A percentile compares a stretch with the other conserved stretches of the same genome.
These are phyloP conservation scores for Anguilla japonica DNA, from an alignment of 2,113 vertebrate species.

Conservation along the genomic window DNA sequence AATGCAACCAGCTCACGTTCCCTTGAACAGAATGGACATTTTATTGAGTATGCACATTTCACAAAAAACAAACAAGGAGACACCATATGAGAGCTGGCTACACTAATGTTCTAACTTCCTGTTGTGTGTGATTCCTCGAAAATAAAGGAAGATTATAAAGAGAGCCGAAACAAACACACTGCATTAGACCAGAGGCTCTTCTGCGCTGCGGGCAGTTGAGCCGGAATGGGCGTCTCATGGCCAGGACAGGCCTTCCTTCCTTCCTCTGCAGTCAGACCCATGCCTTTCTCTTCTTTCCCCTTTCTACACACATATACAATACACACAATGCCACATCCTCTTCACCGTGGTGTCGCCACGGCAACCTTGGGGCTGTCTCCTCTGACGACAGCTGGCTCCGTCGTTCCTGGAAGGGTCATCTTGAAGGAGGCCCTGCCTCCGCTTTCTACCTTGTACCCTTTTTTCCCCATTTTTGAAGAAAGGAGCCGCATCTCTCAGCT, in stretches of 20 bases:
- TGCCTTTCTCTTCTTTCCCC: background rate
- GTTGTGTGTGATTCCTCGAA: background rate
- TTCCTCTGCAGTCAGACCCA: background rate
- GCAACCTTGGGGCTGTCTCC: conserved; percentile 3
- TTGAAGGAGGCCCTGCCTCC: background rate
- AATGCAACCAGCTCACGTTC: background rate
- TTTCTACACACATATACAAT: conserved; percentile 9
- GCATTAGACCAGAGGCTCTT: background rate
- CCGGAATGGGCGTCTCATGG: background rate
- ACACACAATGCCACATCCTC: conserved; percentile 26
- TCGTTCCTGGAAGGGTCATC: background rate
- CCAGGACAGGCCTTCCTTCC: background rate
- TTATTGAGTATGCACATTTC: too few relatives aligned
- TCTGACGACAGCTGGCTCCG: background rate
- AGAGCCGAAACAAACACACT: background rate
- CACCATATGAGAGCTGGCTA: too few relatives aligned
- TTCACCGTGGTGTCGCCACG: background rate
- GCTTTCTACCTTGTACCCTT: background rate
- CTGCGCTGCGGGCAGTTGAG: background rate
- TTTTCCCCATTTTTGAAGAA: background rate
- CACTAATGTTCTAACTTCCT: too few relatives aligned
- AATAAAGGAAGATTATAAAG: background rate
- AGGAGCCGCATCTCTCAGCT: background rate
- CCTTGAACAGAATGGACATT: background rate
- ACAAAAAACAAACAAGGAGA: too few relatives aligned